Evolutionary conservation across 2,888 invertebrate genomes (phyloP).

Genomic region (Argyra leucocephala): DNA sequence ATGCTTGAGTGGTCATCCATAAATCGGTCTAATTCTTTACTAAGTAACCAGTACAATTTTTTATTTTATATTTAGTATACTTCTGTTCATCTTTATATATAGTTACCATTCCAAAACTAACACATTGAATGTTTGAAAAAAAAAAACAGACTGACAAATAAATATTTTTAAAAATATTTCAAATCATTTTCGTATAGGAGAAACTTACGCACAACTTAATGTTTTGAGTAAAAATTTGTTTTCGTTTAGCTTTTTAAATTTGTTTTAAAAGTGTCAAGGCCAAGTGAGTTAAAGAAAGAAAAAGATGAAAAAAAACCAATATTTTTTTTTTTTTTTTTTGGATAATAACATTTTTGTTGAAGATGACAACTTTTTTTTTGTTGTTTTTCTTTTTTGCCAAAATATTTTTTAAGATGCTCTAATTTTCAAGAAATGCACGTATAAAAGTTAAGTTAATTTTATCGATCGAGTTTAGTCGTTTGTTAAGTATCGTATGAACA

Average conservation of each 20-base stretch:
- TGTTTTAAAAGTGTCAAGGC: constrained; percentile 7
- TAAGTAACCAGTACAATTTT: too few relatives aligned
- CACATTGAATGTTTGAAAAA: too few relatives aligned
- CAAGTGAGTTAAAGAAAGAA: background rate
- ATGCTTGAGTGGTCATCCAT: too few relatives aligned
- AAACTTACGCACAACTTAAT: background rate
- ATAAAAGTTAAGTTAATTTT: constrained; percentile 11
- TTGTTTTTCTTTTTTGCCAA: too few relatives aligned
- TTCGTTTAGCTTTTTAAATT: background rate
- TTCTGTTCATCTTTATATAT: too few relatives aligned
- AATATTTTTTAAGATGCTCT: constrained; percentile 3
- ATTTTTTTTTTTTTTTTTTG: background rate
- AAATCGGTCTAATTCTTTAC: too few relatives aligned
- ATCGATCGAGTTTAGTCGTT: constrained; percentile 8
- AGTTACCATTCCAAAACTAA: too few relatives aligned
- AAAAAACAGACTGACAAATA: too few relatives aligned
- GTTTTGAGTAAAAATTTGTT: background rate
- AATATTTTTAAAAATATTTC: background rate
- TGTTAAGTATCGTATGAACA: constrained; percentile 14
- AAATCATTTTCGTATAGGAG: background rate
- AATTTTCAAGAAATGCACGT: background rate
- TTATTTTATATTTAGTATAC: too few relatives aligned
- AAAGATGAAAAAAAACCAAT: background rate
- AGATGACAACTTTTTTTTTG: constrained; percentile 6
- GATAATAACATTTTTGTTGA: constrained; percentile 7